Base-by-base conservation (phyloP, 2,797 vertebrate genomes). In the Erpetoichthys calabaricus region DNA sequence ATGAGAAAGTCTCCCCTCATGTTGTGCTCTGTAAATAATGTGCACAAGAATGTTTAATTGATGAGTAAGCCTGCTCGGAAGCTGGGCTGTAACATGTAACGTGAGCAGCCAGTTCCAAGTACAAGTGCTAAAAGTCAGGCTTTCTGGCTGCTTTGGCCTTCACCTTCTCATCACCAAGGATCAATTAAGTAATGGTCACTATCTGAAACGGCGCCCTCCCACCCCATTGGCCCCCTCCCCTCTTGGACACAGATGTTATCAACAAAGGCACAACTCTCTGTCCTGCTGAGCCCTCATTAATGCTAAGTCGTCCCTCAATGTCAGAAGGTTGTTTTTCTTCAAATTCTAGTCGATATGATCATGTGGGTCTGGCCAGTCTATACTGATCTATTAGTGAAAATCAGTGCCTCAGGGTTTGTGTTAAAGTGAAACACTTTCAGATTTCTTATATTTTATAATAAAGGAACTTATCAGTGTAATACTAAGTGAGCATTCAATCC, bases 191-290 rank as follows among this genome's bases (percentile, higher is more conserved):
- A 65, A 59, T 59, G 59, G 60, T 68, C 60, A 51, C 61, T 59
- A 67, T 60, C 8, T 62, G 46, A 5, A 44, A 58, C 55, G 58
- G 57, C 50, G 56, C 59, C 50, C 52, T 42, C 43, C 56, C 47
- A 42, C 46, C 45, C 5, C 9, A 5, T 64, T 56, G 43, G 56
- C 66, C 59, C 57, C 53, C 60, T 63, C 47, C 56, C 58, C 61
- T 68, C 67, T 72, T 64, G 51, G 55, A 25, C 55, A 59, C 71
- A 71, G 68, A 68, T 68, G 69, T 70, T 68, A 57, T 1, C 47
- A 68, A 76, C 73, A 79, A 75, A 78, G 75, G 55, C 59, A 56
- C 25, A 7, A 71, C 71, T 79, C 53, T 57, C 56, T 65, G 44
- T 47, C 2, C 44, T 57, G 59, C 56, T 60, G 67, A 70, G 42